Conservation (phyloP, 1,140 invertebrate genomes). For the Pomacea maculata region DNA sequence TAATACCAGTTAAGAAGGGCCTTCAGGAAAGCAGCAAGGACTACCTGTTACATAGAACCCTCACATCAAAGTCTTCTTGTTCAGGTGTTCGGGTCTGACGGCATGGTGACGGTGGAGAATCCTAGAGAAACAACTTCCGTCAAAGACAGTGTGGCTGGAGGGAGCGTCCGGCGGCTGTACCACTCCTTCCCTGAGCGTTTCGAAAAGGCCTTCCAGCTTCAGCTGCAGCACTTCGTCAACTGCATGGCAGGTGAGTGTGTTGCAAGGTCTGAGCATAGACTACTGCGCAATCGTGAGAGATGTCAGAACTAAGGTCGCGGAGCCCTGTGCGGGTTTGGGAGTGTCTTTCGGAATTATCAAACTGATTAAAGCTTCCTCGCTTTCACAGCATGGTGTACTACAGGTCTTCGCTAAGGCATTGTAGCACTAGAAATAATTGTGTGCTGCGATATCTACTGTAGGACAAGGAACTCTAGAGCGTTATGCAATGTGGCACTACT, state of each 20-base stretch:
- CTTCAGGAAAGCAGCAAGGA: background rate
- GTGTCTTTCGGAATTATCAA: no score
- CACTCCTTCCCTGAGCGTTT: conserved; percentile 42
- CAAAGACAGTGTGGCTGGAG: conserved; percentile 22
- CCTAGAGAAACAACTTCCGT: conserved; percentile 28
- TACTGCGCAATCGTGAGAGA: no score
- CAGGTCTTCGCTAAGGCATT: no score
- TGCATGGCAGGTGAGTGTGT: conserved; percentile 38
- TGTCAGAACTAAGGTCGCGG: no score
- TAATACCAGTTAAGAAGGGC: background rate
- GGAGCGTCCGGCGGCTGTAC: conserved; percentile 9
- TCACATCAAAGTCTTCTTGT: background rate
- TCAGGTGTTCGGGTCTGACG: conserved; percentile 40
- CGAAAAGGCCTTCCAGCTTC: conserved; percentile 32
- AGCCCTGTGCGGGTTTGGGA: no score
- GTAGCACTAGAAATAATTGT: no score
- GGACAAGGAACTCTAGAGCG: background rate
- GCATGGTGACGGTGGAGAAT: conserved; percentile 35
- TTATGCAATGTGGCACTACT: background rate
- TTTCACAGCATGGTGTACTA: no score
- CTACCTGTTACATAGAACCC: background rate
- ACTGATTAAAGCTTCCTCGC: no score
- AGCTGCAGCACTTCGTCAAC: conserved; percentile 40
- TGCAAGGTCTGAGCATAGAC: no score
- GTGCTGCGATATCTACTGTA: background rate